A percentile compares a stretch with the other conserved stretches of the same genome.
phyloP scores from a whole-genome alignment of 2,797 vertebrate species.

The Malacoctenus gilli region DNA sequence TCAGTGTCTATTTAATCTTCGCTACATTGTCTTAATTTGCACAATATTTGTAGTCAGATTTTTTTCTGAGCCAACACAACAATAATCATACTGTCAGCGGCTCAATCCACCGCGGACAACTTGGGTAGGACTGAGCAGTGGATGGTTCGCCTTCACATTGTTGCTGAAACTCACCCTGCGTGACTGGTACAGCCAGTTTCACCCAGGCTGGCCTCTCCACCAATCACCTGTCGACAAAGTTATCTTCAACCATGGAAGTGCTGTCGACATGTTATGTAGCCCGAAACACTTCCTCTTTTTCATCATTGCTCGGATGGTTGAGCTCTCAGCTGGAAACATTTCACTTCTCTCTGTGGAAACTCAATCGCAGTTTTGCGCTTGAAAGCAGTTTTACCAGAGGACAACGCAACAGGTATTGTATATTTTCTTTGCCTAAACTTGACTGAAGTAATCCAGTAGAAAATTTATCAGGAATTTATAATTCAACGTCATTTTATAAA shows the following conservation, averaged over 20 bases:
- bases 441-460: no score
- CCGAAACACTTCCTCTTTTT: constrained; percentile 23
- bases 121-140: constrained; percentile 10
- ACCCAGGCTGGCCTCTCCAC: constrained; percentile 29
- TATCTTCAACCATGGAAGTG: constrained; percentile 21
- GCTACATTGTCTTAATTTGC: constrained; percentile 13
- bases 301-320: constrained; percentile 37
- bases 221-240: constrained; percentile 34
- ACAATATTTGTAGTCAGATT: constrained; percentile 28
- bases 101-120: not conserved
- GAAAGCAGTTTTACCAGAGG: not conserved
- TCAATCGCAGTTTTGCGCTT: constrained; percentile 7
- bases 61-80: constrained; percentile 20
- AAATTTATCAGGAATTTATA: no score
- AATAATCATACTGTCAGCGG: constrained; percentile 5
- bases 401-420: constrained; percentile 50
- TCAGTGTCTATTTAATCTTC: constrained; percentile 23
- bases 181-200: constrained; percentile 71
- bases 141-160: constrained; percentile 18
- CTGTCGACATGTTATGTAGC: not conserved
- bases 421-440: constrained; percentile 1
- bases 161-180: constrained; percentile 62
- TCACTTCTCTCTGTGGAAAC: not conserved
- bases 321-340: constrained; percentile 17
- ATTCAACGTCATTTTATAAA: no score